A percentile compares a stretch with the other conserved stretches of the same genome.
These are phyloP conservation scores for Rhinoderma darwinii DNA, from an alignment of 2,113 vertebrate species.

Conservation along the genomic window DNA sequence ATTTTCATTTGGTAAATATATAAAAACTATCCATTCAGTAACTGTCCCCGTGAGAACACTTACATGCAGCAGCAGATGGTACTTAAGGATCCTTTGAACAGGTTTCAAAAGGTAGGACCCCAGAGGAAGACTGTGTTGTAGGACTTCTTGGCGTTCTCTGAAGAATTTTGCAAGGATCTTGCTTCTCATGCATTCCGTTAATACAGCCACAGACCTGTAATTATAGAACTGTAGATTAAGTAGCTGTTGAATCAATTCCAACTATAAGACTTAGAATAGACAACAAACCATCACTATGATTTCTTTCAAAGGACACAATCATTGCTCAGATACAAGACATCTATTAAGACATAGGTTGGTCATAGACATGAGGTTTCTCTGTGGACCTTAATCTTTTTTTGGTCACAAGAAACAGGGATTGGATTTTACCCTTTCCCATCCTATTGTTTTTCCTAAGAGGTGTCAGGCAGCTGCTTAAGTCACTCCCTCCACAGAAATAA, in stretches of 20 bases:
- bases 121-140: slow-evolving; percentile 91
- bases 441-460: no score
- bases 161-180: slow-evolving; percentile 94
- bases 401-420: neutral
- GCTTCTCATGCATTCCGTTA: slow-evolving; percentile 98
- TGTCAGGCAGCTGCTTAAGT: no score
- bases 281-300: neutral
- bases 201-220: slow-evolving; percentile 90
- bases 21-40: neutral
- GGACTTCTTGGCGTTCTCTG: slow-evolving; percentile 89
- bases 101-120: slow-evolving; percentile 98
- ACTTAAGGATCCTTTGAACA: slow-evolving; percentile 98
- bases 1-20: neutral
- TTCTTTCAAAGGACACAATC: neutral
- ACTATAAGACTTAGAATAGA: neutral
- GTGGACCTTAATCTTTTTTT: neutral
- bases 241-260: neutral
- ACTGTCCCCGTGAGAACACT: slow-evolving; percentile 61
- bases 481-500: neutral
- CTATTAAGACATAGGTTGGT: neutral
- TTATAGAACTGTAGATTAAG: neutral
- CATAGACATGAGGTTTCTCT: neutral
- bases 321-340: neutral
- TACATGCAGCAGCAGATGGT: slow-evolving; percentile 95
- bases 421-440: neutral